Conservation (phyloP, 2,797 vertebrate species). For the Lepilemur ruficaudatus region DNA sequence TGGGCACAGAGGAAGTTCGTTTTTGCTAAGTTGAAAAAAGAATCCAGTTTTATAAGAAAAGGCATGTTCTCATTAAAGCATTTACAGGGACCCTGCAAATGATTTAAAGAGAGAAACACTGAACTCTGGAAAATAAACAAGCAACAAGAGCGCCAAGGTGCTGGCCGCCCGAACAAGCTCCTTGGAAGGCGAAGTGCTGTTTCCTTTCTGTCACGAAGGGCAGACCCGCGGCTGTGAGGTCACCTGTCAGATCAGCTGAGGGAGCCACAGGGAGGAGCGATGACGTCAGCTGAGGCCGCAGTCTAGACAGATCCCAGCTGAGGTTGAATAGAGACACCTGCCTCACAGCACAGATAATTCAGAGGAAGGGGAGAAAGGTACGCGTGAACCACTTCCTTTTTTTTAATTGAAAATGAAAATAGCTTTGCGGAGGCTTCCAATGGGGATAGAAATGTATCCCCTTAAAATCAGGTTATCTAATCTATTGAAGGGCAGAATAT, state of each 20-base stretch:
- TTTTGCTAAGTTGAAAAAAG: constrained; percentile 7
- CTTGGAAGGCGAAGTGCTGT: accelerated
- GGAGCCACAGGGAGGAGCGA: background rate
- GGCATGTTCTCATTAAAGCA: background rate
- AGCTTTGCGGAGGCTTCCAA: background rate
- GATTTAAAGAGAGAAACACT: background rate
- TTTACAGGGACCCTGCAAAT: background rate
- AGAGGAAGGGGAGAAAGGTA: background rate
- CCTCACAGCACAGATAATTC: background rate
- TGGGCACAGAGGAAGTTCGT: background rate
- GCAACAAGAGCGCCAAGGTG: no score
- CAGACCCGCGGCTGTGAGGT: accelerated
- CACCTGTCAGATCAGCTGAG: background rate
- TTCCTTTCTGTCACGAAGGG: background rate
- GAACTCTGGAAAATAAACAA: background rate
- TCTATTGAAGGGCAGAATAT: background rate
- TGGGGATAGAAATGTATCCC: background rate
- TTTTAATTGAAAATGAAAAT: background rate
- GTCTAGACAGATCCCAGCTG: background rate
- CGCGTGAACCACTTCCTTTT: background rate
- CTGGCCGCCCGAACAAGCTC: accelerated
- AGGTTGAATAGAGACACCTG: background rate
- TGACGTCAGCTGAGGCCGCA: background rate
- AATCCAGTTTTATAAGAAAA: background rate
- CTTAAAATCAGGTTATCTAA: background rate